phyloP scores from a whole-genome alignment of 2,888 invertebrate genomes.

The Anthrax anthrax region DNA sequence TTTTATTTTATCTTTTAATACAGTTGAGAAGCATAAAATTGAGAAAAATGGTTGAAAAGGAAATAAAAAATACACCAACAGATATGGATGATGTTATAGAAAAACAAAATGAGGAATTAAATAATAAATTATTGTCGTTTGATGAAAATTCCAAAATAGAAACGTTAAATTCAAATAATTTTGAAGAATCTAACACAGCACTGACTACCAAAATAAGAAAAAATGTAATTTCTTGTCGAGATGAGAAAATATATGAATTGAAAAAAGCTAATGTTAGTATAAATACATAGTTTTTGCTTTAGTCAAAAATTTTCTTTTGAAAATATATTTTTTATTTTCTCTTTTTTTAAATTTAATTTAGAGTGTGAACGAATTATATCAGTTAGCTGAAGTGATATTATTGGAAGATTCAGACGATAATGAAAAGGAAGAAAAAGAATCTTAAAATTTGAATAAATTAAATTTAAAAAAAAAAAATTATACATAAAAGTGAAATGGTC shows the following conservation, averaged over 20 bases:
- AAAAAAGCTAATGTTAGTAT: background rate
- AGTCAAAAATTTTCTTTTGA: background rate
- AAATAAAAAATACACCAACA: background rate
- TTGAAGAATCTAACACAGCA: no score
- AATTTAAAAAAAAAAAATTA: no score
- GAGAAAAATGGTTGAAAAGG: background rate
- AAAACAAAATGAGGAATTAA: no score
- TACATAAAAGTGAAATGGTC: no score
- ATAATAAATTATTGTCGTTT: no score
- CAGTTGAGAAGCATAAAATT: conserved; percentile 7
- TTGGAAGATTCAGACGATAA: conserved; percentile 29
- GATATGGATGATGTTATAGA: background rate
- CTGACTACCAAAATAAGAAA: background rate
- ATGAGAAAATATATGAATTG: background rate
- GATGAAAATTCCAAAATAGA: no score
- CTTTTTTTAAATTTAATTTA: no score
- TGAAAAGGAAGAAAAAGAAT: no score
- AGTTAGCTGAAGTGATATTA: conserved; percentile 44
- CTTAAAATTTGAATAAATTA: no score
- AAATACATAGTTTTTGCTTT: no score
- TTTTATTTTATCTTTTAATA: background rate
- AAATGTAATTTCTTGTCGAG: background rate
- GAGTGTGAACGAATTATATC: conserved; percentile 47
- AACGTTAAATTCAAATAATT: no score
- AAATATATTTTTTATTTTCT: background rate